Evolutionary conservation across 2,888 invertebrate genomes (phyloP), one percentile per base, ranked within the genome.

Genomic region (Morpho helenor): DNA sequence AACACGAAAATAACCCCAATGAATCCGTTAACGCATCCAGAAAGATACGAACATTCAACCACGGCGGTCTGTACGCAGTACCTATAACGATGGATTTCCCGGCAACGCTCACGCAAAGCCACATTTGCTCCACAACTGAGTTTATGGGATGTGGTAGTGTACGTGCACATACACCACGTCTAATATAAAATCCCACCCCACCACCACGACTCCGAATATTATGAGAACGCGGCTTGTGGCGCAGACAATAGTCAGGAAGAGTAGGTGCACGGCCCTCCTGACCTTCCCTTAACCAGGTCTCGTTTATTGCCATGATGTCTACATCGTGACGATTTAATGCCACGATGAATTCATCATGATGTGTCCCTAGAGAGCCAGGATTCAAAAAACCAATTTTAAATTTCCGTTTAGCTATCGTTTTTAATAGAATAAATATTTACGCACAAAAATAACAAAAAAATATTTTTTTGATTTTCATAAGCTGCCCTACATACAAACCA

Each of bases 101-200:
- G 22, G 8, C 49, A 1, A 39, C 6, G 10, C n/a, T 50, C 9
- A 49, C 31, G 8, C n/a, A 22, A 22, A 56, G 8, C 56, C 56
- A 56, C 56, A 51, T 56, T 39, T 56, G 50, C 3, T 56, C 56
- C 9, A 56, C 50, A 2, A 22, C 8, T 9, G 49, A 3, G 3
- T 22, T 45, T 10, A 9, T 8, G 8, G 49, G 31, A 3, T 49
- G 49, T 3, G 3, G 8, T 2, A 49, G 8, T 23, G 49, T 49
- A 9, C 39, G 23, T 3, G 22, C 49, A 31, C 7, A 7, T 42
- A 42, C 42, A 7, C 42, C 42, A 42, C 8, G 7, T 8, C 42
- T 42, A 8, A 42, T 42, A 42, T 42, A 42, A 42, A 42, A 42
- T 7, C 42, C 42, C 8, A 42, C 8, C 8, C 42, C 42, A 42